Evolutionary conservation across 2,888 invertebrate species (phyloP).

Genomic region (Drosophila glabriapex): DNA sequence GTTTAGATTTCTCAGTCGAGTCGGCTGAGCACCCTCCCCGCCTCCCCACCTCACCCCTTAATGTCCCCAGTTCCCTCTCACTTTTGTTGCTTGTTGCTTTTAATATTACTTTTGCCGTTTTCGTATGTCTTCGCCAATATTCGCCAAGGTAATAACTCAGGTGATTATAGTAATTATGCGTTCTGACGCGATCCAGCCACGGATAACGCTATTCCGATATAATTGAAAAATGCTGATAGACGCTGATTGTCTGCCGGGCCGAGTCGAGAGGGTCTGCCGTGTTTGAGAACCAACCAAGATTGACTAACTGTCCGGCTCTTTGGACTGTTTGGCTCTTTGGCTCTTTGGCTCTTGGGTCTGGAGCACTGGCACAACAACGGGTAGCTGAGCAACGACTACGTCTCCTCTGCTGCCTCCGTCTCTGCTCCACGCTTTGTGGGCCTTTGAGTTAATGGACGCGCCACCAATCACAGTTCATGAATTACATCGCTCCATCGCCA

Average conservation of each 20-base stretch:
- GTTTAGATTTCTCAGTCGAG: constrained; percentile 71
- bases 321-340: neutral
- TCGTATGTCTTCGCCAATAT: constrained; percentile 79
- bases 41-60: too few species aligned
- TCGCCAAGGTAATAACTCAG: constrained; percentile 86
- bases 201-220: constrained; percentile 86
- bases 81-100: constrained; percentile 53
- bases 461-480: constrained; percentile 82
- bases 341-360: constrained; percentile 1
- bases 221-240: constrained; percentile 86
- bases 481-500: constrained; percentile 77
- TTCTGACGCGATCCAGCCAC: constrained; percentile 85
- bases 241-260: constrained; percentile 83
- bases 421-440: constrained; percentile 28
- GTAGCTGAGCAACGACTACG: constrained; percentile 1
- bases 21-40: constrained; percentile 7
- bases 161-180: constrained; percentile 86
- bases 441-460: constrained; percentile 57
- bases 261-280: constrained; percentile 8
- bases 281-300: constrained; percentile 1
- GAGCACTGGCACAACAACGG: constrained; percentile 6
- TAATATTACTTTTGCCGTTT: constrained; percentile 58
- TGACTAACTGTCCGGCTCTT: neutral
- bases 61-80: neutral
- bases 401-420: constrained; percentile 1